A percentile compares a stretch with the other conserved stretches of the same genome.
phyloP scores from a whole-genome alignment of 2,888 invertebrate species.

The Petrolisthes cinctipes region DNA sequence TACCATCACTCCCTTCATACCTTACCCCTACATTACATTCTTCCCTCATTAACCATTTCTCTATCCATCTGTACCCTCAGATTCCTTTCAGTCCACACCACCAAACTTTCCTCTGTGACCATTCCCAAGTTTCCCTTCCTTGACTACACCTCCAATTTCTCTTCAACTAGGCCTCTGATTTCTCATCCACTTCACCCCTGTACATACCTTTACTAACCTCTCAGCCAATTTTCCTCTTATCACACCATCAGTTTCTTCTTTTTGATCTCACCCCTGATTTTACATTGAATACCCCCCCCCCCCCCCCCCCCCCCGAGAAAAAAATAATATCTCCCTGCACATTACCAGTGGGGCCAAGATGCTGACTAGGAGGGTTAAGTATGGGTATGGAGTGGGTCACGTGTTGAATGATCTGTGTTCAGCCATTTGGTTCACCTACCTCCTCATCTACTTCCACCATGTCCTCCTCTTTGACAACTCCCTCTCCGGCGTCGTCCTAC shows the following conservation, averaged over 20 bases:
- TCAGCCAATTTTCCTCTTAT: neutral
- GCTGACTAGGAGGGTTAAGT: conserved; percentile 35
- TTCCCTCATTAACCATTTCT: neutral
- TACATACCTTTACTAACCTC: neutral
- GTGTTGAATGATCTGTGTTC: conserved; percentile 92
- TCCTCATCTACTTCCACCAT: conserved; percentile 83
- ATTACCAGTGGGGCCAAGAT: neutral
- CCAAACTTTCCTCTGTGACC: neutral
- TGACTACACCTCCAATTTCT: neutral
- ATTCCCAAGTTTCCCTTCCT: neutral
- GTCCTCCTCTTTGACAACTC: conserved; percentile 72
- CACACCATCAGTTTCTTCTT: neutral
- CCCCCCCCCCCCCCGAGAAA: neutral
- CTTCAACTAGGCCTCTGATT: neutral
- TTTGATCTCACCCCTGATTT: too few relatives aligned
- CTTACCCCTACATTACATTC: neutral
- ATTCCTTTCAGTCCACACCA: neutral
- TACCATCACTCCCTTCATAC: neutral
- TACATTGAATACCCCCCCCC: neutral
- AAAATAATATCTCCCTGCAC: too few relatives aligned
- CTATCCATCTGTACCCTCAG: neutral
- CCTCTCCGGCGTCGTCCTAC: conserved; percentile 76
- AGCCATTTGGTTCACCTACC: conserved; percentile 94
- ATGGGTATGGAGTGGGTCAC: conserved; percentile 85
- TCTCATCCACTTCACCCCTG: neutral